Base-by-base conservation (phyloP, 2,888 invertebrate species). In the Busseola fusca region DNA sequence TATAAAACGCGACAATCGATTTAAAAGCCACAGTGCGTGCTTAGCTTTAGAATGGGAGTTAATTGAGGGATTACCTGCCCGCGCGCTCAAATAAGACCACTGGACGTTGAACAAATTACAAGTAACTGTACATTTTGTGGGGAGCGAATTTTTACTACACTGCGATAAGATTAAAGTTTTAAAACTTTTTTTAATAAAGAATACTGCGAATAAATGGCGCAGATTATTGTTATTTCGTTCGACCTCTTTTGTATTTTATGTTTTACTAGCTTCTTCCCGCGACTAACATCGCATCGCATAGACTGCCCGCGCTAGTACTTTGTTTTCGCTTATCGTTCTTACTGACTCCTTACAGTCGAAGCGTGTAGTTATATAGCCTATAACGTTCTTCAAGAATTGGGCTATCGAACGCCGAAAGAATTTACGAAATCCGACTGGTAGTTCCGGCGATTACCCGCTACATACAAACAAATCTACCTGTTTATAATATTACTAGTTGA, bases 1-100 rank as follows among this genome's bases (percentile, higher is more conserved):
- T 71, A 87, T 86, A 84, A 85, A 87, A 80, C 76, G 76, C 78
- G 72, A 84, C 84, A 80, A 86, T 85, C 83, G 76, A 85, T 86
- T 86, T 84, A 83, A 82, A 85, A 85, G 79, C 86, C 81, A 84
- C 81, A 69, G 76, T 81, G 82, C 76, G 82, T 85, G 84, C 78
- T 85, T 83, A 80, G 78, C 73, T 82, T 85, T 65, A 77, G 77
- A 87, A 87, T 85, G 76, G 82, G 72, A 81, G 81, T 84, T 85
- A 87, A 87, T 86, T 86, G 85, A 81, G 78, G 83, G 77, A 86
- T 82, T 85, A 87, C 77, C 84, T 80, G 67, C 69, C n/a, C 34
- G 64, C 72, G 76, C 52, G 74, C 62, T 81, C 64, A 77, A 84
- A 82, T 80, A 79, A 81, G 80, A 80, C 74, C 75, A 68, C 54